phyloP scores from a whole-genome alignment of 2,797 vertebrate genomes.

The Todus mexicanus region DNA sequence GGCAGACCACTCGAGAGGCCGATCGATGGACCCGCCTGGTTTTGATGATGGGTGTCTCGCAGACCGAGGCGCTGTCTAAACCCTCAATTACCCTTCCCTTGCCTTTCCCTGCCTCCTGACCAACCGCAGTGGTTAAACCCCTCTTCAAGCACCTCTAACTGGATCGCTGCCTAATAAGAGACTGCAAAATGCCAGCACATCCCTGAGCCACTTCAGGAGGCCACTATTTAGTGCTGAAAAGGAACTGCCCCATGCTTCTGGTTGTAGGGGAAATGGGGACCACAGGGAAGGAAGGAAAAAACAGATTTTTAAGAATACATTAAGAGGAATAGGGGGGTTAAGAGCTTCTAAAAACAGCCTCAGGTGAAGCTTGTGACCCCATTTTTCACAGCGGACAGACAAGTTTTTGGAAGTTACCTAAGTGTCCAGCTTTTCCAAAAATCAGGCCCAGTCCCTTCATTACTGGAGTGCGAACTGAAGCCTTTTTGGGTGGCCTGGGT shows the following conservation, averaged over 20 bases:
- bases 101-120: neutral
- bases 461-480: neutral
- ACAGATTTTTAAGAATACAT: neutral
- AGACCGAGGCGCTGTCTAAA: neutral
- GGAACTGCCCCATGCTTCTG: neutral
- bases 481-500: neutral
- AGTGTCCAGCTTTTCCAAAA: neutral
- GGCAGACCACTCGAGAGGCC: conserved; percentile 31
- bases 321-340: neutral
- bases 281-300: neutral
- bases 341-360: neutral
- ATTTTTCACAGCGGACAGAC: neutral
- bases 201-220: conserved; percentile 10
- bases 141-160: neutral
- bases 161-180: conserved; percentile 11
- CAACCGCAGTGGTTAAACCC: neutral
- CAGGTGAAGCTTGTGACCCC: neutral
- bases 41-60: neutral
- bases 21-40: conserved; percentile 35
- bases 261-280: neutral
- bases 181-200: conserved; percentile 37
- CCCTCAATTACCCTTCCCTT: conserved; percentile 47
- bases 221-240: neutral
- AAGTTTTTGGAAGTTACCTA: neutral
- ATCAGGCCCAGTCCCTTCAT: neutral